A percentile compares a stretch with the other conserved stretches of the same genome.
Conservation (phyloP, 2,888 invertebrate species). For the Dusona sp. region DNA sequence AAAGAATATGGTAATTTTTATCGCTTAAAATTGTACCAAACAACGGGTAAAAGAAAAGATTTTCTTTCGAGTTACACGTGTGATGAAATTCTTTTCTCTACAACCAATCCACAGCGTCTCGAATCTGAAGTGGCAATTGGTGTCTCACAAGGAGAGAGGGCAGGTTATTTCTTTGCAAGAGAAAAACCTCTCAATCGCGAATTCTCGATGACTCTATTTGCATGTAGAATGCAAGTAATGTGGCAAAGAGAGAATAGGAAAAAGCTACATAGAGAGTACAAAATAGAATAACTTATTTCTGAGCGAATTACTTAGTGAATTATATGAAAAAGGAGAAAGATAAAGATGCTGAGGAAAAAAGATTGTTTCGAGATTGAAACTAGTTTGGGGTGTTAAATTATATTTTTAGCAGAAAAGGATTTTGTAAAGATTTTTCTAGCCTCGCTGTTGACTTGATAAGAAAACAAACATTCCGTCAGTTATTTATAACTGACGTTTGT, state of each 20-base stretch:
- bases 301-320: slow-evolving; percentile 18
- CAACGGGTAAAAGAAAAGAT: neutral
- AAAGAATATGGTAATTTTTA: slow-evolving; percentile 9
- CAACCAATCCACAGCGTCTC: neutral
- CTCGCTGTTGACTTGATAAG: neutral
- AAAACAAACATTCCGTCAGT: too few species aligned
- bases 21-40: slow-evolving; percentile 18
- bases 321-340: neutral
- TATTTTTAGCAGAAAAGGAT: neutral
- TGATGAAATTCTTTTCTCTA: neutral
- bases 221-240: slow-evolving; percentile 13
- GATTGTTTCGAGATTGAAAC: neutral
- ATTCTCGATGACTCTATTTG: slow-evolving; percentile 34
- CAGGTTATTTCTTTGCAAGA: slow-evolving; percentile 9
- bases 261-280: neutral
- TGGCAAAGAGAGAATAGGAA: slow-evolving; percentile 5
- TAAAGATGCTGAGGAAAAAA: neutral
- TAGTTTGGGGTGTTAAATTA: neutral
- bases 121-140: slow-evolving; percentile 16
- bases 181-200: slow-evolving; percentile 5
- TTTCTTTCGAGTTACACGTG: neutral
- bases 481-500: too few species aligned
- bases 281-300: slow-evolving; percentile 27
- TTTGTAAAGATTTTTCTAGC: neutral
- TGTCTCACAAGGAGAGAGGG: neutral